Evolutionary conservation across 1,140 invertebrate genomes (phyloP).

Genomic region (Cherax destructor): DNA sequence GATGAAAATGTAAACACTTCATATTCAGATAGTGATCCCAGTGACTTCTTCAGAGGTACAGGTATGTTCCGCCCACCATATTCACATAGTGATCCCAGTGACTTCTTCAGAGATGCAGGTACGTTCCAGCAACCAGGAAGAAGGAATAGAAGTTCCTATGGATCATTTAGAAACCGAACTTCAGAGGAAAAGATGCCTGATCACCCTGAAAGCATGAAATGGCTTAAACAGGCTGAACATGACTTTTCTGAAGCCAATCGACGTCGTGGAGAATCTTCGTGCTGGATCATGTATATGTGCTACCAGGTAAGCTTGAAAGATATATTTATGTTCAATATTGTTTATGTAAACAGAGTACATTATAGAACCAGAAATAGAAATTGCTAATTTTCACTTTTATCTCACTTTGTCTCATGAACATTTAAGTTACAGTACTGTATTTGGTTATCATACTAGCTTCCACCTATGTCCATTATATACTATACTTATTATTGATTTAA

Average conservation of each 20-base stretch:
- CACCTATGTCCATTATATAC: too few relatives aligned
- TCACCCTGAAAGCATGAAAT: neutral
- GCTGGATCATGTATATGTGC: constrained; percentile 30
- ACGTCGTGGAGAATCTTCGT: neutral
- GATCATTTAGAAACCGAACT: too few relatives aligned
- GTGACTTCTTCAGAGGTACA: neutral
- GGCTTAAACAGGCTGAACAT: constrained; percentile 21
- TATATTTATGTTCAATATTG: too few relatives aligned
- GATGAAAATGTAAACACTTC: neutral
- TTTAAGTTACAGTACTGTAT: too few relatives aligned
- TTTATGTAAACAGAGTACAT: too few relatives aligned
- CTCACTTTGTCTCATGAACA: too few relatives aligned
- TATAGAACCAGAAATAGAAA: too few relatives aligned
- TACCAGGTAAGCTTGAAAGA: constrained; percentile 28
- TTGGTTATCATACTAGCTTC: too few relatives aligned
- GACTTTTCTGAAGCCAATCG: constrained; percentile 14
- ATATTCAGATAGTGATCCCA: too few relatives aligned
- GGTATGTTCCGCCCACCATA: constrained; percentile 12
- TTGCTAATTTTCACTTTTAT: too few relatives aligned
- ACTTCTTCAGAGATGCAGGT: neutral
- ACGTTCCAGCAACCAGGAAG: constrained; percentile 16
- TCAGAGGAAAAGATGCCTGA: neutral
- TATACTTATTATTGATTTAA: too few relatives aligned
- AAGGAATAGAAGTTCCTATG: neutral
- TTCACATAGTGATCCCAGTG: too few relatives aligned